A percentile compares a stretch with the other conserved stretches of the same genome.
Conservation (phyloP, 2,113 vertebrate species). For the Caranx ignobilis region DNA sequence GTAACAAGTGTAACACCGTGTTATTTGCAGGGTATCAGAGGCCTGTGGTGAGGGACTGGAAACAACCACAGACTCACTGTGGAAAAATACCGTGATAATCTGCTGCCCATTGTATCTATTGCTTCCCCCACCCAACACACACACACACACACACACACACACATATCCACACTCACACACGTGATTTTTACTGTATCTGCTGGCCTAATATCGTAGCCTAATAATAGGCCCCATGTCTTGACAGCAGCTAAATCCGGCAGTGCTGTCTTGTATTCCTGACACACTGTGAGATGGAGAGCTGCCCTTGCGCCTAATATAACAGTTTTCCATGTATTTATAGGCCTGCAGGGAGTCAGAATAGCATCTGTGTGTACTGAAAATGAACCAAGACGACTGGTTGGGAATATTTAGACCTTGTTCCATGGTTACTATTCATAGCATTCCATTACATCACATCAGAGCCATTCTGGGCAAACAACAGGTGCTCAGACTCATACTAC, state of each 20-base stretch:
- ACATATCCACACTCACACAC: neutral
- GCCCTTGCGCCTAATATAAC: slow-evolving; percentile 71
- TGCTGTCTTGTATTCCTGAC: slow-evolving; percentile 69
- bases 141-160: neutral
- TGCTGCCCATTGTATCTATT: slow-evolving; percentile 12
- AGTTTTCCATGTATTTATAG: slow-evolving; percentile 74
- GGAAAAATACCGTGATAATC: slow-evolving; percentile 55
- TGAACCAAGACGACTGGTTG: slow-evolving; percentile 31
- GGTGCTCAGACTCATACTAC: slow-evolving; percentile 37
- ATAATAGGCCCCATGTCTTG: slow-evolving; percentile 70
- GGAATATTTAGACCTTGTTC: slow-evolving; percentile 62
- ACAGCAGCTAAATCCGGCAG: slow-evolving; percentile 71
- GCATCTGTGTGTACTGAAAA: slow-evolving; percentile 49
- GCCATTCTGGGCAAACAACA: slow-evolving; percentile 50
- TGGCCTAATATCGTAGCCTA: slow-evolving; percentile 49
- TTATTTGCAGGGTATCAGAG: slow-evolving; percentile 25
- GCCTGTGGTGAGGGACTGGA: neutral
- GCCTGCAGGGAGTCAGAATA: slow-evolving; percentile 55
- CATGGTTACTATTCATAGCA: slow-evolving; percentile 50
- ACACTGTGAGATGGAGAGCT: slow-evolving; percentile 48
- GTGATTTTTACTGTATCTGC: slow-evolving; percentile 55
- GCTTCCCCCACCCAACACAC: neutral
- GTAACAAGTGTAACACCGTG: slow-evolving; percentile 22
- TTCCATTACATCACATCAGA: slow-evolving; percentile 59
- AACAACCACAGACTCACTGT: slow-evolving; percentile 24